Evolutionary conservation across 2,888 invertebrate species (phyloP), one percentile per base, ranked within the genome.

Genomic region (Morpho achilles): DNA sequence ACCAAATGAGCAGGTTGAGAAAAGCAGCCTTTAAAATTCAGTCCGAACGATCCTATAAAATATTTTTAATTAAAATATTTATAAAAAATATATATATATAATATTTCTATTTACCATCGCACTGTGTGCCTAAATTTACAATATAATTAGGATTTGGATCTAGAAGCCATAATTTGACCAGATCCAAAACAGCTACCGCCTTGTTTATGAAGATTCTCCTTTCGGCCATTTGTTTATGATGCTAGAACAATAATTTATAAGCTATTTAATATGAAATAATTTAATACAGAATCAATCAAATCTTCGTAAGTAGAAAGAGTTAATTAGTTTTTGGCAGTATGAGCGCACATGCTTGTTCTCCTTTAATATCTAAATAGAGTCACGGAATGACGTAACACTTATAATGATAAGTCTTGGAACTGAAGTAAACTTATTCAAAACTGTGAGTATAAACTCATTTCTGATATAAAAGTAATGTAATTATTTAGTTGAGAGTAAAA

Each of bases 1-100:
- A 80, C 68, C 44, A 88, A 76, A 53, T 77, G 80, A 74, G 82
- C 87, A 7, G 93, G 93, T 74, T 93, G 93, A 0, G 93, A 93
- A 79, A 93, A 93, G 50, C 84, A 76, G 7, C 93, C 83, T 49
- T 90, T 79, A 60, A 88, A 80, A 2, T 84, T 80, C 63, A 93
- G 83, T 53, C 91, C 92, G 76, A 92, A 93, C 8, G 91, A 76
- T 44, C 93, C 92, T 92, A 62, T 32, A 70, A 66, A 64, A 44
- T 7, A 5, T 48, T 7, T 40, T 50, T 9, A 3, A 7, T 43
- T 43, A 43, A 7, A 43, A 43, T 43, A 2, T 43, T 32, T 32
- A 3, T 32, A 1, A 50, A 46, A 51, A 42, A 16, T 43, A 46
- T 44, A 50, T 22, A n/a, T 32, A 47, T 16, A 50, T 40, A 7